phyloP scores from a whole-genome alignment of 2,797 vertebrate species.

The Enteromius argenteus region DNA sequence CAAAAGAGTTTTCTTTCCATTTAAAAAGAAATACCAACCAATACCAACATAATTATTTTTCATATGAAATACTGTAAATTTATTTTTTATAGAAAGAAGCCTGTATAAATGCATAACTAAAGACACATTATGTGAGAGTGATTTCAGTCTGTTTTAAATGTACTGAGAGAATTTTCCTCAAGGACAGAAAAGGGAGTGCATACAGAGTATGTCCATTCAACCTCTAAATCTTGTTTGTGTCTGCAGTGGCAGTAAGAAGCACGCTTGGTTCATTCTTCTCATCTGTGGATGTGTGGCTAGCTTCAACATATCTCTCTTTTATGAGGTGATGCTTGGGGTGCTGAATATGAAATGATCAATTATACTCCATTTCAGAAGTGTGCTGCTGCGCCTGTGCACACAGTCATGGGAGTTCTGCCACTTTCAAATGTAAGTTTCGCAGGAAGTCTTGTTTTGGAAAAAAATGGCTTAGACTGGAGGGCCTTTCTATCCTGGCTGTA shows the following conservation, averaged over 20 bases:
- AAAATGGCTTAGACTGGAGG: not conserved
- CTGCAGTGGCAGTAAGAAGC: not conserved
- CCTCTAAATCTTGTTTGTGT: not conserved
- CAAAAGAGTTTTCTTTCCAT: not conserved
- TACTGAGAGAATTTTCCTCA: not conserved
- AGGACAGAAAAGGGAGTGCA: not conserved
- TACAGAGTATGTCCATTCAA: not conserved
- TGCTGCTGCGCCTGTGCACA: not conserved
- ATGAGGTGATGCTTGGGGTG: constrained; percentile 18
- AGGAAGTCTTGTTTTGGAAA: not conserved
- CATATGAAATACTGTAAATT: not conserved
- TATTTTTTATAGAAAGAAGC: not conserved
- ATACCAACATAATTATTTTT: not conserved
- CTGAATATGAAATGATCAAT: constrained; percentile 34
- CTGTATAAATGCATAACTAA: not conserved
- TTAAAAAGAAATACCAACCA: not conserved
- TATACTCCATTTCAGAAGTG: constrained; percentile 25
- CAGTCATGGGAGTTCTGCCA: constrained; percentile 21
- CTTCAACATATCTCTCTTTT: constrained; percentile 16
- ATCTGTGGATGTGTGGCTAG: not conserved
- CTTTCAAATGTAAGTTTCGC: constrained; percentile 11
- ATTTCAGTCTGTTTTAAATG: not conserved
- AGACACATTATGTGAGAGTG: not conserved
- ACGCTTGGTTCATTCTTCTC: constrained; percentile 9
- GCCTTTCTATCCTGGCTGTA: not conserved